These are phyloP conservation scores for Mastigias papua DNA, from an alignment of 30 jellyfish, hydroid and myxozoan species.

Conservation along the genomic window DNA sequence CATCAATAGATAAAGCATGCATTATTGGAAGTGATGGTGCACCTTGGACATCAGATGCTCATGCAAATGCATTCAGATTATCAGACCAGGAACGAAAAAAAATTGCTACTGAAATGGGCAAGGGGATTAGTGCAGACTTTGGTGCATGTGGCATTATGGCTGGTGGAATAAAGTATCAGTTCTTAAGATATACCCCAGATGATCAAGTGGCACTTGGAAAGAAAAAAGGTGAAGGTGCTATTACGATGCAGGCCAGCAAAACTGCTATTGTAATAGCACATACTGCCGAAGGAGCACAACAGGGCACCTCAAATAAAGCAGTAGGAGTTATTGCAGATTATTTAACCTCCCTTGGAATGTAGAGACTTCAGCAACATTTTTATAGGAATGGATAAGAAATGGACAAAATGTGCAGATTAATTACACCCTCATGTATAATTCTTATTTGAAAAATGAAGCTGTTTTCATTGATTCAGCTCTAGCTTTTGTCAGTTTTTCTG, in stretches of 20 bases:
- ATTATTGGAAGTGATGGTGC: conserved; percentile 76
- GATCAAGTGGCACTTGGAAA: conserved; percentile 51
- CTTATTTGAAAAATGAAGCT: conserved; percentile 22
- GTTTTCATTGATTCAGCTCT: background rate
- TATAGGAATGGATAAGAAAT: conserved; percentile 1
- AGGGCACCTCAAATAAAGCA: conserved; percentile 77
- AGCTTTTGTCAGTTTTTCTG: background rate
- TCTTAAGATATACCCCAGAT: conserved; percentile 60
- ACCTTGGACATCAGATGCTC: conserved; percentile 79
- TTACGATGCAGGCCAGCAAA: conserved; percentile 69
- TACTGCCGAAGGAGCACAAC: conserved; percentile 86
- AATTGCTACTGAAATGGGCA: conserved; percentile 40
- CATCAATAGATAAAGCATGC: conserved; percentile 70
- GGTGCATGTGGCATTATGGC: conserved; percentile 73
- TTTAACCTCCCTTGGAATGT: conserved; percentile 53
- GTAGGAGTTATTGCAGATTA: conserved; percentile 69
- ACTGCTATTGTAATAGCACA: conserved; percentile 78
- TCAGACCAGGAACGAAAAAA: conserved; percentile 51
- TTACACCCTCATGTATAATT: conserved; percentile 13
- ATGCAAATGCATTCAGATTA: conserved; percentile 50
- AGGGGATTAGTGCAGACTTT: conserved; percentile 13
- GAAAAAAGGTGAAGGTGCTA: conserved; percentile 87
- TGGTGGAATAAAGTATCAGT: conserved; percentile 86
- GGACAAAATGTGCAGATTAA: background rate
- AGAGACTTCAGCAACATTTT: conserved; percentile 13